These are phyloP conservation scores for Nipponia nippon DNA, from an alignment of 2,113 vertebrate species.

Conservation along the genomic window DNA sequence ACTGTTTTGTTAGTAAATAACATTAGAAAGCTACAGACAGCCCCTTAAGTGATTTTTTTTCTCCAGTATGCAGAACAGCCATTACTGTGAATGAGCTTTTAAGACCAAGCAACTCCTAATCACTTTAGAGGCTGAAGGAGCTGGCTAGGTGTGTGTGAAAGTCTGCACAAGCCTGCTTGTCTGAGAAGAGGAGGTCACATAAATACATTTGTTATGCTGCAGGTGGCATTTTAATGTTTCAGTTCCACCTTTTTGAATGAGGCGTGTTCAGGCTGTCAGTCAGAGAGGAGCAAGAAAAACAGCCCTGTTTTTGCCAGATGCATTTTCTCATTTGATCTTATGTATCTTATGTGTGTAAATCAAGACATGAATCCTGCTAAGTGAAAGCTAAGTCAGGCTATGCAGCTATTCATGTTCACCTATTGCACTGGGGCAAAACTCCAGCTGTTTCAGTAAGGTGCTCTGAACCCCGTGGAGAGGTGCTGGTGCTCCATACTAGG, in stretches of 20 bases:
- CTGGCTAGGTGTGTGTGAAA: neutral
- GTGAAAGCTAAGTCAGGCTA: neutral
- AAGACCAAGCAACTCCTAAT: neutral
- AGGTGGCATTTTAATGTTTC: conserved; percentile 5
- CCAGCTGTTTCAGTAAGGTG: accelerated
- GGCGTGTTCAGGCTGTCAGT: neutral
- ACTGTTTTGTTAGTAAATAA: conserved; percentile 61
- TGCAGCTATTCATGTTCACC: accelerated
- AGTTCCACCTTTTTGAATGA: neutral
- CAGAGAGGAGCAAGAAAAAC: neutral
- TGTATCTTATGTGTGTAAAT: neutral
- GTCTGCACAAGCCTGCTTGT: neutral
- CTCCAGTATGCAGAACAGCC: neutral
- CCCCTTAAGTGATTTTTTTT: neutral
- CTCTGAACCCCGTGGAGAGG: neutral
- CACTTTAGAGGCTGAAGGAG: neutral
- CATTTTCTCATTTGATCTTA: neutral
- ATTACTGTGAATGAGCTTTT: neutral
- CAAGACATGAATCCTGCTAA: neutral
- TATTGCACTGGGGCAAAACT: neutral
- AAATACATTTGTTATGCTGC: neutral
- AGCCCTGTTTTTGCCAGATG: neutral
- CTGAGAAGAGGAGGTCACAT: neutral
- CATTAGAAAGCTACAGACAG: conserved; percentile 26
- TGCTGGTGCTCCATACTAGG: neutral